Base-by-base conservation (phyloP, 2,113 vertebrate species). In the Rhipidura dahli region DNA sequence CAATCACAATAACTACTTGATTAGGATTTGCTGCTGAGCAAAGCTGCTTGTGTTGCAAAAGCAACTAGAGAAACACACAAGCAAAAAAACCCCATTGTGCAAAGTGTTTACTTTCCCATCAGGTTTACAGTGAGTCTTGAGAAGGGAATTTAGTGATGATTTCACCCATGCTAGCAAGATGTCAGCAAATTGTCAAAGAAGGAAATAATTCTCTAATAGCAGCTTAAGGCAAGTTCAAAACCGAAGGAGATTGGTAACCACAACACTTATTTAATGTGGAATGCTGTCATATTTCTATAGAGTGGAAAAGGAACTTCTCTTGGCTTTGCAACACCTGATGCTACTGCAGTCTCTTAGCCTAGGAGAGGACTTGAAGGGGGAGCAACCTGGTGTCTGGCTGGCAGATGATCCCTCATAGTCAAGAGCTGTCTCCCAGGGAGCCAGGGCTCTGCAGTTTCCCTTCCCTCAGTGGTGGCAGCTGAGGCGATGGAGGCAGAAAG, bases 1-100 rank as follows among this genome's bases (percentile, higher is more conserved):
- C 89, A 93, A 93, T 94, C 81, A 87, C 77, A 96, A 68, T 89
- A 96, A 91, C 89, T 79, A 69, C 81, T 96, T 72, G 84, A 92
- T 87, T 91, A 91, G 87, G 84, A 84, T 95, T 94, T 95, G 91
- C 87, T 94, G 87, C 84, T 82, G 73, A 78, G 81, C 31, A 79
- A 92, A 97, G 88, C 90, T 93, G 85, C 85, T 94, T 91, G 91
- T 91, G 61, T 95, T 95, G 95, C 95, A 97, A 94, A 95, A 96
- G 83, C 53, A 69, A 24, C 61, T 33, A 63, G 84, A 78, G 57
- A 21, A 96, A 79, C 2, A 5, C 69, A 92, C 53, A 49, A 64
- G 91, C 37, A 47, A 65, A 59, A 91, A 83, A 84, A 57, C 0
- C 3, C 33, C 13, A 49, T 89, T 87, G 89, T 93, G 93, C 84